Percentiles rank a stretch among this genome's conserved stretches.
These are phyloP conservation scores for Bombus superbus DNA, from an alignment of 1,140 invertebrate genomes.

Conservation along the genomic window DNA sequence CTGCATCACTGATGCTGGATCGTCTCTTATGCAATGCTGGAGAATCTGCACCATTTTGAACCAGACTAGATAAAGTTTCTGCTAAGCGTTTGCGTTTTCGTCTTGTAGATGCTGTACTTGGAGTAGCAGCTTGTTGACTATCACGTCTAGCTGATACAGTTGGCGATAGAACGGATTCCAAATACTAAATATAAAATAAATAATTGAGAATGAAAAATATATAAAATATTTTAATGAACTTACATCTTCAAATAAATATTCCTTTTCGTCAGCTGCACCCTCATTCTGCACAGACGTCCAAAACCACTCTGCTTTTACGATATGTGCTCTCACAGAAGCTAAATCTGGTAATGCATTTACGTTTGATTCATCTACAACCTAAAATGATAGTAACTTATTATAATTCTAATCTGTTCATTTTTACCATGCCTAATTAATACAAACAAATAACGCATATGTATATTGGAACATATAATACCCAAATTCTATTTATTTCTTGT, in stretches of 20 bases:
- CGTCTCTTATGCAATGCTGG: constrained; percentile 88
- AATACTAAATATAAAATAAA: constrained; percentile 81
- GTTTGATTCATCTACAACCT: constrained; percentile 92
- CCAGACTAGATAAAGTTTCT: constrained; percentile 84
- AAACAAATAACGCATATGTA: not conserved
- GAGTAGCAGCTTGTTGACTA: constrained; percentile 81
- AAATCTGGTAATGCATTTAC: constrained; percentile 87
- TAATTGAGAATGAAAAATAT: constrained; percentile 35
- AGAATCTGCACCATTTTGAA: constrained; percentile 82
- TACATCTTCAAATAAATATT: constrained; percentile 93
- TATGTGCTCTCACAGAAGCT: constrained; percentile 84
- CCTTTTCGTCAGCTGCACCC: constrained; percentile 93
- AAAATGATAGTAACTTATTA: constrained; percentile 52
- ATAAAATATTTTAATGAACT: constrained; percentile 59
- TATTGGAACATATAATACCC: not conserved
- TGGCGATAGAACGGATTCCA: constrained; percentile 84
- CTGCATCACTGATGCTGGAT: constrained; percentile 92
- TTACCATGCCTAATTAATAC: not conserved
- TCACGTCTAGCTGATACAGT: constrained; percentile 80
- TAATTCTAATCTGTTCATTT: not conserved
- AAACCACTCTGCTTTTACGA: constrained; percentile 98
- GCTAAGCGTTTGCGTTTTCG: constrained; percentile 90
- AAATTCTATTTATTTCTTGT: not conserved
- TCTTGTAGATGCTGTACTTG: constrained; percentile 80
- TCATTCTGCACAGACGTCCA: constrained; percentile 98